phyloP scores from a whole-genome alignment of 2,888 invertebrate species.

The Onchidella celtica region DNA sequence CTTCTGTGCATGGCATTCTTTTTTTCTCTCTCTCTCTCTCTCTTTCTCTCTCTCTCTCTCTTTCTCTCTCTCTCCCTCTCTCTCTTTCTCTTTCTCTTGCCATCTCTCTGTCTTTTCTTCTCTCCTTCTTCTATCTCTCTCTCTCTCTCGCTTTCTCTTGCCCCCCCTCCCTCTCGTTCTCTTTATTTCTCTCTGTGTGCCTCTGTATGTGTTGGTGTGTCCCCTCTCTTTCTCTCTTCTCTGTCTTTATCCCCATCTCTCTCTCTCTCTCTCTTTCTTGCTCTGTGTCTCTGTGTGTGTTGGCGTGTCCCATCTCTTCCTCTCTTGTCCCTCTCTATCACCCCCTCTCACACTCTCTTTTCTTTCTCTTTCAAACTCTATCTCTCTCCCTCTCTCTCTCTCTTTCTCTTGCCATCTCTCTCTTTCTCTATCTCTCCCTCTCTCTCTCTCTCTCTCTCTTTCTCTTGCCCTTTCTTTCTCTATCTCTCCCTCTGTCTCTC shows the following conservation, averaged over 20 bases:
- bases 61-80: neutral
- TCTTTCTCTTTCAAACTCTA: no score
- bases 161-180: neutral
- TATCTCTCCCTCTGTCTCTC: no score
- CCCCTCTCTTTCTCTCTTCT: neutral
- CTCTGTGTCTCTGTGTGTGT: neutral
- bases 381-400: no score
- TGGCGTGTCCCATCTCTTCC: no score
- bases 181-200: neutral
- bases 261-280: neutral
- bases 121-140: neutral
- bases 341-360: no score
- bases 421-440: no score
- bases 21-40: conserved; percentile 23
- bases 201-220: no score
- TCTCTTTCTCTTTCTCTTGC: neutral
- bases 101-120: conserved; percentile 6
- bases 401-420: no score
- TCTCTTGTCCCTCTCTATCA: no score
- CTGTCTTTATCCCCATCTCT: neutral
- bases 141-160: neutral
- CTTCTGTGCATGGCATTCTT: neutral
- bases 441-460: no score
- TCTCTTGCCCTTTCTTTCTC: no score
- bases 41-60: conserved; percentile 14